Evolutionary conservation across 2,888 invertebrate genomes (phyloP), one percentile per base, ranked within the genome.

Genomic region (Cataglyphis rosenhaueri): DNA sequence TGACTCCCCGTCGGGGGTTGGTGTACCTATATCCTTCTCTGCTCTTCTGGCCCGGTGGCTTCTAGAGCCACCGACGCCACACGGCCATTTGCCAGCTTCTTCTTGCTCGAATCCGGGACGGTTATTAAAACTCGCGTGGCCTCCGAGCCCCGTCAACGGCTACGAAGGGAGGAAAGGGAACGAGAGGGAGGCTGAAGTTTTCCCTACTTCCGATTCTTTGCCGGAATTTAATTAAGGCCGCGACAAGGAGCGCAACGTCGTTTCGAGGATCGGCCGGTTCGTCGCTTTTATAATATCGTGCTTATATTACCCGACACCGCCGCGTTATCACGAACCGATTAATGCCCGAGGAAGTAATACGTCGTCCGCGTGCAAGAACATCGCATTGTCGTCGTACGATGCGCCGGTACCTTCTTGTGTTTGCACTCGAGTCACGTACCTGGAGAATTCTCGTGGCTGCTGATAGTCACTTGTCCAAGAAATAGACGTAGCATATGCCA

Each of bases 21-120:
- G 82, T 52, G n/a, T 86, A 52, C 85, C 85, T 84, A 75, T 64
- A 70, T 44, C 71, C 78, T 70, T 44, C 44, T 70, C 70, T 32
- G 52, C 74, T 74, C 57, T 75, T 75, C 90, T 85, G 85, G 74
- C 84, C 81, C 83, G 83, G 84, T 83, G 76, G 70, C 84, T 85
- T 83, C 68, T 81, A 85, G 83, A 85, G 88, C 86, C 83, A 87
- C 83, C 89, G 74, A 87, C 85, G 87, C 86, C 84, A 86, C 88
- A 87, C 89, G 90, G 91, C 91, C 91, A 92, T 92, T 92, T 92
- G 91, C 91, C 91, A 92, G 91, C 88, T 91, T 91, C 89, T 90
- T 89, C 89, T 88, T 91, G 85, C 88, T 85, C 66, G 66, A 86
- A 87, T 89, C 87, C 82, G 87, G 84, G 86, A 85, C 86, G 91